Conservation (phyloP, 2,888 invertebrate genomes). For the Brachyopa scutellaris region DNA sequence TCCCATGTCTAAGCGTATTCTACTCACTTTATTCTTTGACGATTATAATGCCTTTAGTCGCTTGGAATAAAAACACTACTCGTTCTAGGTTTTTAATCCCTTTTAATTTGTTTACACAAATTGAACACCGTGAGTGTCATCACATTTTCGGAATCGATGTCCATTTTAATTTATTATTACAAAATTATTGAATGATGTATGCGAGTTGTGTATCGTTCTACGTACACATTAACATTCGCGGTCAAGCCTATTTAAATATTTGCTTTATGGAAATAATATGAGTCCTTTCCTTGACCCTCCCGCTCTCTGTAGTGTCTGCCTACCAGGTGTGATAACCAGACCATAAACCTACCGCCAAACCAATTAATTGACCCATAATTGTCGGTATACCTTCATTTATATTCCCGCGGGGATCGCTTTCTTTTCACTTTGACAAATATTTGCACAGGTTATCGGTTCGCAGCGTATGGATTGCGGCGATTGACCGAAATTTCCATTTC, state of each 20-base stretch:
- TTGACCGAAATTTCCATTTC: slow-evolving; percentile 13
- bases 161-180: no score
- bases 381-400: slow-evolving; percentile 60
- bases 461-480: slow-evolving; percentile 6
- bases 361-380: slow-evolving; percentile 63
- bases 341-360: slow-evolving; percentile 69
- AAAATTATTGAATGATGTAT: no score
- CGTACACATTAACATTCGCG: no score
- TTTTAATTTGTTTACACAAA: no score
- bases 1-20: no score
- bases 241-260: slow-evolving; percentile 26
- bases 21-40: no score
- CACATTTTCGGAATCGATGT: no score
- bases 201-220: no score
- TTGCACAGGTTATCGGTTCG: slow-evolving; percentile 60
- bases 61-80: no score
- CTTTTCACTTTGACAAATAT: slow-evolving; percentile 54
- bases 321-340: slow-evolving; percentile 70
- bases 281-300: slow-evolving; percentile 16
- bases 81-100: no score
- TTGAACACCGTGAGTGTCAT: no score
- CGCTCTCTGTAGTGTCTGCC: slow-evolving; percentile 16
- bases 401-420: slow-evolving; percentile 49
- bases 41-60: no score
- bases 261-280: neutral